Percentiles rank a stretch among this genome's conserved stretches.
Conservation (phyloP, 2,797 vertebrate species). For the Halcyon leucocephala region DNA sequence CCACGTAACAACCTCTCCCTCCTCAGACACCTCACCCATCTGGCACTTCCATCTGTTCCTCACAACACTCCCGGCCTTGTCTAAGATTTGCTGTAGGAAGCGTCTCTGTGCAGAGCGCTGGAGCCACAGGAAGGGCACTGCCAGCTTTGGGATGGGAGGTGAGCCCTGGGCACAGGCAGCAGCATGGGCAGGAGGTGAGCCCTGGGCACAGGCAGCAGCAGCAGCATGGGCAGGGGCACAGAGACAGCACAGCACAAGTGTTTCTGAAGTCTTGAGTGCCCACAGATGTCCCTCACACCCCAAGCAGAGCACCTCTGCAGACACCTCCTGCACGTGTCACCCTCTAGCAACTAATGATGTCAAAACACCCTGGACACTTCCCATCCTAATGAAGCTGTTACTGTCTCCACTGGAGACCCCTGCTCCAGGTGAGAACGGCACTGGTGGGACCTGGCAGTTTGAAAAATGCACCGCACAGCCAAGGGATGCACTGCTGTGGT, state of each 20-base stretch:
- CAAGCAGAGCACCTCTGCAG: neutral
- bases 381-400: neutral
- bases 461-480: too few species aligned
- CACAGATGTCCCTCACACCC: accelerated
- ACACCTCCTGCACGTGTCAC: neutral
- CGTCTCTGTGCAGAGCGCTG: neutral
- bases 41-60: constrained; percentile 58
- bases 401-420: neutral
- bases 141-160: neutral
- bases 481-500: accelerated
- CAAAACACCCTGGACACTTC: neutral
- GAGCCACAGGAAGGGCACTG: neutral
- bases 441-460: neutral
- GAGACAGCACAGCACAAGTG: neutral
- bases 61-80: neutral
- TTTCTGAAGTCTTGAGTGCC: neutral
- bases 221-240: neutral
- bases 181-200: neutral
- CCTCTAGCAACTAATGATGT: neutral
- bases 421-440: neutral
- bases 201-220: neutral
- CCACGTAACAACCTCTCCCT: neutral
- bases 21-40: constrained; percentile 29
- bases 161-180: neutral
- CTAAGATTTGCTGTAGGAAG: neutral